Percentiles rank a stretch among this genome's conserved stretches.
Evolutionary conservation across 2,113 vertebrate species (phyloP).

Genomic region (Oncorhynchus gorbuscha): DNA sequence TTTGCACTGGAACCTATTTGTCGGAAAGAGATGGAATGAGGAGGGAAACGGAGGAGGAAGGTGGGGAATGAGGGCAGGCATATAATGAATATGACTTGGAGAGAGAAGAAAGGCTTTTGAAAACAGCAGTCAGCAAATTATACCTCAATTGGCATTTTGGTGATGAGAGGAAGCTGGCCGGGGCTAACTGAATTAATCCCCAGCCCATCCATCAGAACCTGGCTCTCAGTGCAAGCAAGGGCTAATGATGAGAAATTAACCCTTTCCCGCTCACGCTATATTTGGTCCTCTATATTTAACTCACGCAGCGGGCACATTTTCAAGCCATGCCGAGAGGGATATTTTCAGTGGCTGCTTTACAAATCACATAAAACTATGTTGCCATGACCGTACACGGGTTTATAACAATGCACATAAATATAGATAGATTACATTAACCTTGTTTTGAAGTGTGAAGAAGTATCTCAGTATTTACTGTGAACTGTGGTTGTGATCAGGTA

Average conservation of each 20-base stretch:
- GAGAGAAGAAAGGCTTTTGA: constrained; percentile 23
- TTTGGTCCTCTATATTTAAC: background rate
- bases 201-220: background rate
- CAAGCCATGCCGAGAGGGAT: too few species aligned
- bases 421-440: too few species aligned
- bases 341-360: too few species aligned
- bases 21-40: too few species aligned
- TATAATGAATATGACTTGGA: constrained; percentile 27
- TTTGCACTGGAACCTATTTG: background rate
- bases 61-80: background rate
- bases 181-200: constrained; percentile 23
- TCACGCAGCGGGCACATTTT: too few species aligned
- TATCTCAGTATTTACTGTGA: too few species aligned
- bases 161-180: constrained; percentile 12
- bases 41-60: too few species aligned
- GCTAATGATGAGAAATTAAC: constrained; percentile 22
- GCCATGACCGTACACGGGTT: too few species aligned
- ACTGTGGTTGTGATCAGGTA: too few species aligned
- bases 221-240: constrained; percentile 7
- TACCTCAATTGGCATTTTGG: background rate
- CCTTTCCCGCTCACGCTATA: background rate
- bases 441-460: too few species aligned
- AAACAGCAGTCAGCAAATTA: constrained; percentile 12
- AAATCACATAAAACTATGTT: too few species aligned
- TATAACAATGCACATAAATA: too few species aligned